Evolutionary conservation across 1,140 invertebrate genomes (phyloP), one percentile per base, ranked within the genome.

Genomic region (Micrasema minimum): DNA sequence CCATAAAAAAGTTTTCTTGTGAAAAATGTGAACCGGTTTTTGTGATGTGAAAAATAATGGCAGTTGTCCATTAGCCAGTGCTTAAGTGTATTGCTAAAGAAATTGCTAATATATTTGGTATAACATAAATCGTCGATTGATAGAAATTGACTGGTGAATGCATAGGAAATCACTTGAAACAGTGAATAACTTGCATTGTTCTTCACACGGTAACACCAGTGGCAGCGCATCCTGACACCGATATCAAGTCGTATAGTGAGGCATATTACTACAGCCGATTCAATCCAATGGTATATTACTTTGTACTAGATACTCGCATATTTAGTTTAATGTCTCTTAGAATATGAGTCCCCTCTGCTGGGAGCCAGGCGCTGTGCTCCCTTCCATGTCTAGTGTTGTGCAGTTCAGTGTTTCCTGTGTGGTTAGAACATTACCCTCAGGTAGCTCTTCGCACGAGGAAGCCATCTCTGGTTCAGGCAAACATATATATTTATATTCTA

Each of bases 161-260:
- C 38, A 22, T 37, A 38, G 16, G 16, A 46, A 64, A 45, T 64
- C 41, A 64, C 46, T 64, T 64, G 59, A 64, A 64, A 46, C 43
- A 46, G 43, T 64, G 43, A 45, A 46, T 64, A n/a, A 14, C 20
- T 7, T 46, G 45, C 11, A 57, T 26, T 11, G 31, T 46, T 20
- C 43, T 46, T 41, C 50, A 6, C 50, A 31, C 20, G 50, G 55
- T 59, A 59, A 26, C 35, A 41, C 55, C n/a, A 51, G 64, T 67
- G 35, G 22, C 50, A 20, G 31, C n/a, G 65, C 22, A 35, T 55
- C 31, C 37, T 37, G 65, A 23, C 65, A 55, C 50, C 48, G 48
- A 55, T 37, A 41, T 55, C 65, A 67, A 67, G 65, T 67, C 65
- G 20, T 67, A 67, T 48, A 67, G 65, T 67, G 65, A 55, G 65